phyloP scores from a whole-genome alignment of 2,113 vertebrate species.

The Oceanodroma tethys region DNA sequence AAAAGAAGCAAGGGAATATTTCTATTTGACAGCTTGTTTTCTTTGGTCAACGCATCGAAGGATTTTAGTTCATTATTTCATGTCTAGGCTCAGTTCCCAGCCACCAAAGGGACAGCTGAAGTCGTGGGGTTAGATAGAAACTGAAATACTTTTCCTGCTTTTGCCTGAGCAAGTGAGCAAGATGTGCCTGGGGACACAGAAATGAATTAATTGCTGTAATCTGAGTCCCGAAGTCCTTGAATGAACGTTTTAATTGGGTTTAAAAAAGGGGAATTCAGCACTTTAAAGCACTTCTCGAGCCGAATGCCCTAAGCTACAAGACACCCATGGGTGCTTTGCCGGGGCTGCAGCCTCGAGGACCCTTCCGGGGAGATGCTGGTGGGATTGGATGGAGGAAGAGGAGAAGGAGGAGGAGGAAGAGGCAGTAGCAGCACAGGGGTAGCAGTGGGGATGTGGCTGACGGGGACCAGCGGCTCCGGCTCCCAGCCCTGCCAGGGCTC shows the following conservation, averaged over 20 bases:
- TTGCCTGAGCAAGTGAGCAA: neutral
- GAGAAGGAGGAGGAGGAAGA: neutral
- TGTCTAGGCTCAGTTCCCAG: slow-evolving; percentile 10
- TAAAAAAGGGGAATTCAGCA: neutral
- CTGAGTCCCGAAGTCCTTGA: neutral
- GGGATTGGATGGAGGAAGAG: neutral
- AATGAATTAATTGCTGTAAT: neutral
- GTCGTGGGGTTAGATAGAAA: neutral
- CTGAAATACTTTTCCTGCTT: neutral
- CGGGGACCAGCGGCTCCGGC: neutral
- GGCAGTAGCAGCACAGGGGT: neutral
- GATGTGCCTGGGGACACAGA: neutral
- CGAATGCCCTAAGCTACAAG: neutral
- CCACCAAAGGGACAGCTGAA: neutral
- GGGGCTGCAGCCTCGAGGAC: neutral
- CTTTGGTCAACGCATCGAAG: slow-evolving; percentile 6
- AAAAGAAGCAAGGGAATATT: neutral
- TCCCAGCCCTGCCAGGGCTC: neutral
- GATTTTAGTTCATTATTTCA: slow-evolving; percentile 51
- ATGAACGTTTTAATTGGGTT: neutral
- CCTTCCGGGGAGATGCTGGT: fast-evolving
- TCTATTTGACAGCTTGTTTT: slow-evolving; percentile 45
- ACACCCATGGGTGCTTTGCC: neutral
- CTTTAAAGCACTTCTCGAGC: neutral
- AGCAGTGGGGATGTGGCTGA: neutral